Evolutionary conservation across 1,140 invertebrate genomes (phyloP).

Genomic region (Tetramorium simillimum): DNA sequence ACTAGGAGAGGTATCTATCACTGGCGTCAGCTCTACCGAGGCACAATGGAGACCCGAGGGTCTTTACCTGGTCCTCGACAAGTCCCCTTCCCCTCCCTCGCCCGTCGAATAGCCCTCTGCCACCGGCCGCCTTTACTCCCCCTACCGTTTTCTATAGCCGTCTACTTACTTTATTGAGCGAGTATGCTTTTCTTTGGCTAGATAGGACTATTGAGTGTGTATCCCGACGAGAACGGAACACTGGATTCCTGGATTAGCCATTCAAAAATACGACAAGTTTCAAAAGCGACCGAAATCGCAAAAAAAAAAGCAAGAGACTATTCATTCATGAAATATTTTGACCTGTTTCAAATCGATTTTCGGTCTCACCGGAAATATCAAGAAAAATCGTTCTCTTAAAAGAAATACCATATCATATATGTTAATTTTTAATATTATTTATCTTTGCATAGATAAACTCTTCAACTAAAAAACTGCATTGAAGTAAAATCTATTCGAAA

Average conservation of each 20-base stretch:
- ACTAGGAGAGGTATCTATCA: slow-evolving; percentile 77
- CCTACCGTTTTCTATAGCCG: slow-evolving; percentile 64
- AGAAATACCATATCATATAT: neutral
- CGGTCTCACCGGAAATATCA: neutral
- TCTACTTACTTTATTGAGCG: slow-evolving; percentile 57
- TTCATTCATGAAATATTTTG: neutral
- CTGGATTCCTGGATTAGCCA: neutral
- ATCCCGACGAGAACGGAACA: neutral
- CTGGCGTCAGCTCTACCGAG: slow-evolving; percentile 77
- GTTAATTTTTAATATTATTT: neutral
- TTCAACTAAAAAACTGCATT: neutral
- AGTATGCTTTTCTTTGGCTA: slow-evolving; percentile 45
- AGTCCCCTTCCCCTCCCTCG: slow-evolving; percentile 29
- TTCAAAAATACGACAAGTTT: slow-evolving; percentile 13
- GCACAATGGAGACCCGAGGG: slow-evolving; percentile 79
- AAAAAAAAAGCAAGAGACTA: neutral
- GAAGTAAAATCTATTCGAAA: neutral
- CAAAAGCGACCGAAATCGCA: neutral
- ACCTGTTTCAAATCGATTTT: neutral
- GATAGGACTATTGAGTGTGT: slow-evolving; percentile 16
- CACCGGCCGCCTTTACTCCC: slow-evolving; percentile 23
- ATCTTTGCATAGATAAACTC: neutral
- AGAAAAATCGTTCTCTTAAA: no score
- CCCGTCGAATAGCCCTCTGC: neutral
- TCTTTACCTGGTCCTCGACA: slow-evolving; percentile 78